Percentiles rank a stretch among this genome's conserved stretches.
phyloP scores from a whole-genome alignment of 2,113 vertebrate species.

The Sylvietta virens region DNA sequence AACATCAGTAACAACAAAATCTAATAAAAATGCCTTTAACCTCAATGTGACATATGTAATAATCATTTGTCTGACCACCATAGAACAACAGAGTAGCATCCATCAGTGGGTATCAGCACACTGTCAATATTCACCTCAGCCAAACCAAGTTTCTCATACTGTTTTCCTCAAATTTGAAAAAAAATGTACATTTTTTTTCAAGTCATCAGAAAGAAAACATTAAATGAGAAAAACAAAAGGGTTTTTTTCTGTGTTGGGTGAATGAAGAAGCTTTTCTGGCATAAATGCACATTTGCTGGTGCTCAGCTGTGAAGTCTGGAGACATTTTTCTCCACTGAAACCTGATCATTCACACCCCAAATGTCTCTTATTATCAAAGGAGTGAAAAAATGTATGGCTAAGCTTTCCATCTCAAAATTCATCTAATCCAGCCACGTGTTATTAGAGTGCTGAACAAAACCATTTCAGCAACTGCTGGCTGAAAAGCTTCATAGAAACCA shows the following conservation, averaged over 20 bases:
- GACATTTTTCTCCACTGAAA: not conserved
- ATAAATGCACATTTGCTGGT: not conserved
- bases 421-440: not conserved
- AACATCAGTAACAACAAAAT: not conserved
- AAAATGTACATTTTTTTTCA: not conserved
- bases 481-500: not conserved
- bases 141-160: not conserved
- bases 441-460: not conserved
- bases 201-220: not conserved
- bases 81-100: not conserved
- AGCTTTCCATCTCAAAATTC: not conserved
- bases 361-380: not conserved
- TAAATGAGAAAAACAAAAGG: not conserved
- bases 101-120: not conserved
- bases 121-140: not conserved
- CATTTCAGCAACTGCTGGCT: accelerated
- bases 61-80: not conserved
- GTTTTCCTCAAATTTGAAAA: not conserved
- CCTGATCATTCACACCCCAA: not conserved
- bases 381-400: not conserved
- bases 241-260: not conserved
- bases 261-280: not conserved
- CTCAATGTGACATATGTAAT: not conserved
- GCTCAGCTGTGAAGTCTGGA: not conserved
- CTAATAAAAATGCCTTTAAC: not conserved